phyloP scores from a whole-genome alignment of 2,888 invertebrate species.

The Cylloceria caligata region DNA sequence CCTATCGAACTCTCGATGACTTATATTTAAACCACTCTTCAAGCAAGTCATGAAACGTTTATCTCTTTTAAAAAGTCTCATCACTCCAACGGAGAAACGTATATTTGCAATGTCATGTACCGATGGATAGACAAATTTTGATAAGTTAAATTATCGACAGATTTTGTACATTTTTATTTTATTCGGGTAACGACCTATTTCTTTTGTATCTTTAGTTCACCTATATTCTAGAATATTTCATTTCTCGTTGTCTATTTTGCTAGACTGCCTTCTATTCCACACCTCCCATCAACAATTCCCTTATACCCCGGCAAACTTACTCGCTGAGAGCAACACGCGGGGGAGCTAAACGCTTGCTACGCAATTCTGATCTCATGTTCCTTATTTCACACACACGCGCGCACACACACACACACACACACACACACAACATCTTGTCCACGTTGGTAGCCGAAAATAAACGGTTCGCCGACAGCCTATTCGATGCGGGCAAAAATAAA shows the following conservation, averaged over 20 bases:
- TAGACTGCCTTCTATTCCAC: background rate
- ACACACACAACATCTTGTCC: conserved; percentile 51
- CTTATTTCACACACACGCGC: conserved; percentile 50
- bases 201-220: background rate
- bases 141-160: conserved; percentile 1
- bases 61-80: conserved; percentile 41
- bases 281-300: conserved; percentile 12
- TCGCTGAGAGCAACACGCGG: background rate
- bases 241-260: background rate
- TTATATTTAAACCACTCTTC: conserved; percentile 75
- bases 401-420: conserved; percentile 61
- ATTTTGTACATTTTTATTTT: background rate
- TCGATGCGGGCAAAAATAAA: conserved; percentile 74
- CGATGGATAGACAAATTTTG: conserved; percentile 5
- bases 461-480: conserved; percentile 74
- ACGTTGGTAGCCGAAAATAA: conserved; percentile 72
- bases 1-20: conserved; percentile 81
- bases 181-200: background rate
- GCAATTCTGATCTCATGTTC: conserved; percentile 25
- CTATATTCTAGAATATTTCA: background rate
- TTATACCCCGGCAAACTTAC: conserved; percentile 35
- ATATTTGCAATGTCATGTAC: background rate
- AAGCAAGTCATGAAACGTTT: conserved; percentile 21
- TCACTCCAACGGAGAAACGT: background rate
- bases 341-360: conserved; percentile 15